These are phyloP conservation scores for Synergus laeviventris DNA, from an alignment of 2,888 invertebrate genomes.

Conservation along the genomic window DNA sequence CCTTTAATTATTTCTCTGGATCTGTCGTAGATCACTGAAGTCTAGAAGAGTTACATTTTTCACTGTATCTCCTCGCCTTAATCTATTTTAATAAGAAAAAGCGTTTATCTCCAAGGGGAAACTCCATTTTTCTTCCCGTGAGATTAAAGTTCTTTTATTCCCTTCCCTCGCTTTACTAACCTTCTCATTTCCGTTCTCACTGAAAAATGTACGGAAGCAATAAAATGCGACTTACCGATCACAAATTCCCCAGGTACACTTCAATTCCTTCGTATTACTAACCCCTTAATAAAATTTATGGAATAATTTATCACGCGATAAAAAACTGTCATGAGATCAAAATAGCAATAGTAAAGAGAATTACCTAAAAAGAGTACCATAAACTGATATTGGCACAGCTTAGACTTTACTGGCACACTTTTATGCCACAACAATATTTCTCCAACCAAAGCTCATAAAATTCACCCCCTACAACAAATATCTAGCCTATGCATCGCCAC, in stretches of 20 bases:
- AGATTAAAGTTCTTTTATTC: slow-evolving; percentile 13
- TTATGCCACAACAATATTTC: background rate
- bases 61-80: background rate
- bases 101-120: background rate
- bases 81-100: slow-evolving; percentile 12
- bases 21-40: background rate
- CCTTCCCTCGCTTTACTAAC: background rate
- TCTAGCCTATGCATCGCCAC: background rate
- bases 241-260: background rate
- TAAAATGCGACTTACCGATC: background rate
- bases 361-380: background rate
- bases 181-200: slow-evolving; percentile 1
- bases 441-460: background rate
- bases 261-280: background rate
- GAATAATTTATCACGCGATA: background rate
- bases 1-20: background rate
- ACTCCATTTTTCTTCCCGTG: background rate
- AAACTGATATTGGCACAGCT: background rate
- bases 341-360: background rate
- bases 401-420: background rate
- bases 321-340: background rate
- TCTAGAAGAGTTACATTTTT: background rate
- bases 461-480: background rate
- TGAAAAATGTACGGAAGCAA: slow-evolving; percentile 3
- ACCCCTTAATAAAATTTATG: background rate